Evolutionary conservation across 2,797 vertebrate species (phyloP).

Genomic region (Lagocephalus sceleratus): DNA sequence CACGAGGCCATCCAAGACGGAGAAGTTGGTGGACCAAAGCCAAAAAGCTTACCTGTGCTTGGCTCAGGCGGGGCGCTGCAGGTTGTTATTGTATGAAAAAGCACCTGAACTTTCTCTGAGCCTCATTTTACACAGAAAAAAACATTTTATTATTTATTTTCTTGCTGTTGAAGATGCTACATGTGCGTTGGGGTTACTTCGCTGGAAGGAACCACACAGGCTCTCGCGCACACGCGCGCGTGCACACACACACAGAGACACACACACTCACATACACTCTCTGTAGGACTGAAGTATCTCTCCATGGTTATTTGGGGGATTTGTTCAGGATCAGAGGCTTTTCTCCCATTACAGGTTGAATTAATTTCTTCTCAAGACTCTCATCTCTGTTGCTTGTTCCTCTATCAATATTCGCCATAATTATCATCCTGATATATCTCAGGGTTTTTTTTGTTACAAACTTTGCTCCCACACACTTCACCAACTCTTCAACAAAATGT

Average conservation of each 20-base stretch:
- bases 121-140: background rate
- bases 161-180: background rate
- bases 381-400: constrained; percentile 22
- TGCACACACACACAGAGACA: constrained; percentile 18
- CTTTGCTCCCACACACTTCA: constrained; percentile 22
- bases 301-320: constrained; percentile 54
- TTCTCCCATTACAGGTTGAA: constrained; percentile 59
- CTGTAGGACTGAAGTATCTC: constrained; percentile 38
- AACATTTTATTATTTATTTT: background rate
- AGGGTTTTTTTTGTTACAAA: constrained; percentile 19
- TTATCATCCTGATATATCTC: constrained; percentile 16
- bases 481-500: constrained; percentile 6
- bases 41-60: too few species aligned
- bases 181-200: constrained; percentile 3
- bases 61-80: too few species aligned
- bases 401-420: background rate
- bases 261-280: constrained; percentile 30
- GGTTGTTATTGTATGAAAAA: too few species aligned
- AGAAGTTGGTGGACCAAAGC: too few species aligned
- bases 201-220: constrained; percentile 40
- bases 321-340: constrained; percentile 65
- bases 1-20: too few species aligned
- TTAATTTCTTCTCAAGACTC: constrained; percentile 54
- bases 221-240: too few species aligned
- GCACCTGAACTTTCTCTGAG: background rate